phyloP scores from a whole-genome alignment of 2,888 invertebrate species.

The Iphiclides podalirius region DNA sequence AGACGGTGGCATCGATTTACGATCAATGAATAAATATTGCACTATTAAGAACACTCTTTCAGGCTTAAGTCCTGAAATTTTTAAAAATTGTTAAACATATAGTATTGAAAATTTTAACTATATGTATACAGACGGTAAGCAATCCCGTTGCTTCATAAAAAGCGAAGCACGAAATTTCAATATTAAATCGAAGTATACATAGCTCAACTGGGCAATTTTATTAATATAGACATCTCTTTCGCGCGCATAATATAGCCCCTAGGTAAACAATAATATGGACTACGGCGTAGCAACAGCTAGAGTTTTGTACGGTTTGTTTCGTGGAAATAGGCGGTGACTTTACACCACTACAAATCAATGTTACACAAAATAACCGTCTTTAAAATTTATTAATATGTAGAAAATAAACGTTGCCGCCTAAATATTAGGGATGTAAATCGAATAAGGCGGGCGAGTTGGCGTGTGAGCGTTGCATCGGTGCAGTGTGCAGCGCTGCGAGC shows the following conservation, averaged over 20 bases:
- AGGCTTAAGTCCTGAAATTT: too few species aligned
- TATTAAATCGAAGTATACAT: too few species aligned
- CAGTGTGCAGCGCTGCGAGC: slow-evolving; percentile 16
- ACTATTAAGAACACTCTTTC: too few species aligned
- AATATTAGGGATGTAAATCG: slow-evolving; percentile 1
- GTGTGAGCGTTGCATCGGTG: slow-evolving; percentile 14
- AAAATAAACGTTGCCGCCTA: slow-evolving; percentile 5
- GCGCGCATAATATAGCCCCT: background rate
- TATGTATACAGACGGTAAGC: too few species aligned
- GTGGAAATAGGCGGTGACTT: slow-evolving; percentile 16
- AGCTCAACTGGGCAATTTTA: too few species aligned
- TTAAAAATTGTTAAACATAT: too few species aligned
- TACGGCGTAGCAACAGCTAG: slow-evolving; percentile 17
- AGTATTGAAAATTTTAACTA: too few species aligned
- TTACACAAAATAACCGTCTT: slow-evolving; percentile 1
- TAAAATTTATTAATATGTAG: background rate
- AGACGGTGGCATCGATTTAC: too few species aligned
- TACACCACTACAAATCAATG: slow-evolving; percentile 8
- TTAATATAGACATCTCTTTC: too few species aligned
- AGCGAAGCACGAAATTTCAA: too few species aligned
- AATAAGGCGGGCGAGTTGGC: background rate
- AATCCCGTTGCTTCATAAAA: too few species aligned
- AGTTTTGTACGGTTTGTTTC: slow-evolving; percentile 3
- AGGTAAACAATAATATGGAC: slow-evolving; percentile 4
- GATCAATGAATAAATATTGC: too few species aligned